Conservation (phyloP, 2,113 vertebrate species). For the Polypterus bichir region DNA sequence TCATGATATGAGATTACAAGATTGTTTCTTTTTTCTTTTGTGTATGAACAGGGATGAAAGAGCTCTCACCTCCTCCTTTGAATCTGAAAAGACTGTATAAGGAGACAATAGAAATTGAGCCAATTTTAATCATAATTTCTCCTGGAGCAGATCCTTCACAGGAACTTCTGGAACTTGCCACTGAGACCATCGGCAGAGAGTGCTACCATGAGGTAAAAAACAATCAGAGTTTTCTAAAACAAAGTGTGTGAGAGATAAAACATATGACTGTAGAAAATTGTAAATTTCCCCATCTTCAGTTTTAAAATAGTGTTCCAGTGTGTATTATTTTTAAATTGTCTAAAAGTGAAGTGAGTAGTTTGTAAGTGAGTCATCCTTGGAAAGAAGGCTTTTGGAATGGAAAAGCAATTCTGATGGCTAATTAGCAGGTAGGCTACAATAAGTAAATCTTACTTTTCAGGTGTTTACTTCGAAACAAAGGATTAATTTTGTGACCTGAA, state of each 20-base stretch:
- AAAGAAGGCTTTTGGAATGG: too few relatives aligned
- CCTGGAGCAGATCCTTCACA: conserved; percentile 94
- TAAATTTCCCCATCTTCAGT: too few relatives aligned
- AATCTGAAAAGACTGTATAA: conserved; percentile 75
- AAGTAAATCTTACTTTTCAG: neutral
- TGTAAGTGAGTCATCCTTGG: too few relatives aligned
- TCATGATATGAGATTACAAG: too few relatives aligned
- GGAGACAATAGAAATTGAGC: conserved; percentile 81
- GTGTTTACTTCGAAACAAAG: neutral
- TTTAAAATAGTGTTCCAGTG: too few relatives aligned
- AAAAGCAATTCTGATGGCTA: neutral
- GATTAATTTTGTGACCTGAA: too few relatives aligned
- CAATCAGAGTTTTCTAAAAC: neutral
- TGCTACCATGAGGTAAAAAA: conserved; percentile 73
- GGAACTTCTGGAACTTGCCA: conserved; percentile 84
- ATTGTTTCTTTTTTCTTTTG: neutral
- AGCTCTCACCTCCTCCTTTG: conserved; percentile 76
- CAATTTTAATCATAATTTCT: conserved; percentile 88
- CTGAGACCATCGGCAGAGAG: conserved; percentile 58
- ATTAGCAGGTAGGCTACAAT: neutral
- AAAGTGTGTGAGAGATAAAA: too few relatives aligned
- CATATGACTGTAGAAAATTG: too few relatives aligned
- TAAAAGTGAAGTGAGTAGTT: too few relatives aligned
- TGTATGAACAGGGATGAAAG: conserved; percentile 62
- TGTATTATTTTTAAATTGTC: too few relatives aligned